Conservation (phyloP, 2,888 invertebrate species). For the Syrphus vitripennis region DNA sequence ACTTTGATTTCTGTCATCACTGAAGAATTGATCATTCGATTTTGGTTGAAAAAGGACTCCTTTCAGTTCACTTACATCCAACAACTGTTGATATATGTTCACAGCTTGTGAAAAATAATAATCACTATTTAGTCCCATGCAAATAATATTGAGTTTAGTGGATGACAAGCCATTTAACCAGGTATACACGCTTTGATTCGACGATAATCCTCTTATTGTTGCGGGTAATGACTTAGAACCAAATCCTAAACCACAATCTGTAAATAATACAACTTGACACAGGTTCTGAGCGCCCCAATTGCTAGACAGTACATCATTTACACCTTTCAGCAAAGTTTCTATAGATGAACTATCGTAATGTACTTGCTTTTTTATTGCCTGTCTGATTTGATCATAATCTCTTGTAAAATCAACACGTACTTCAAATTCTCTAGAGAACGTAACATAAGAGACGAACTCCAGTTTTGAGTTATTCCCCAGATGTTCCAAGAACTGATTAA, state of each 20-base stretch:
- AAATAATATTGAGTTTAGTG: slow-evolving; percentile 90
- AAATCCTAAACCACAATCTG: slow-evolving; percentile 88
- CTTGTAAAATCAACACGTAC: slow-evolving; percentile 93
- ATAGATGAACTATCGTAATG: slow-evolving; percentile 94
- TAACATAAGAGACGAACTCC: slow-evolving; percentile 77
- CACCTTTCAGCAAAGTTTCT: slow-evolving; percentile 89
- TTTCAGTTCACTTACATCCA: slow-evolving; percentile 88
- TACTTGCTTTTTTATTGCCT: slow-evolving; percentile 88
- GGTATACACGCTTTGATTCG: slow-evolving; percentile 79
- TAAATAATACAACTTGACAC: slow-evolving; percentile 90
- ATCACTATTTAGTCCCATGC: slow-evolving; percentile 86
- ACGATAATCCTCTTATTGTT: slow-evolving; percentile 81
- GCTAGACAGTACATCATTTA: slow-evolving; percentile 89
- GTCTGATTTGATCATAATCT: slow-evolving; percentile 91
- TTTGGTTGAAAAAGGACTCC: slow-evolving; percentile 85
- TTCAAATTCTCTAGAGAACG: slow-evolving; percentile 79
- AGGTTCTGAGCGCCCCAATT: slow-evolving; percentile 95
- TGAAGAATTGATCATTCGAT: slow-evolving; percentile 73
- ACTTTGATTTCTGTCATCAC: slow-evolving; percentile 20
- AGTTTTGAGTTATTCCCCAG: slow-evolving; percentile 77
- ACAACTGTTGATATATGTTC: slow-evolving; percentile 87
- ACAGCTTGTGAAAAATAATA: slow-evolving; percentile 81
- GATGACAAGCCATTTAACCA: slow-evolving; percentile 91
- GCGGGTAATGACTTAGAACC: slow-evolving; percentile 83
- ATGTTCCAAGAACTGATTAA: slow-evolving; percentile 79